Conservation (phyloP, 2,888 invertebrate species). For the Drosophila aldrichi region DNA sequence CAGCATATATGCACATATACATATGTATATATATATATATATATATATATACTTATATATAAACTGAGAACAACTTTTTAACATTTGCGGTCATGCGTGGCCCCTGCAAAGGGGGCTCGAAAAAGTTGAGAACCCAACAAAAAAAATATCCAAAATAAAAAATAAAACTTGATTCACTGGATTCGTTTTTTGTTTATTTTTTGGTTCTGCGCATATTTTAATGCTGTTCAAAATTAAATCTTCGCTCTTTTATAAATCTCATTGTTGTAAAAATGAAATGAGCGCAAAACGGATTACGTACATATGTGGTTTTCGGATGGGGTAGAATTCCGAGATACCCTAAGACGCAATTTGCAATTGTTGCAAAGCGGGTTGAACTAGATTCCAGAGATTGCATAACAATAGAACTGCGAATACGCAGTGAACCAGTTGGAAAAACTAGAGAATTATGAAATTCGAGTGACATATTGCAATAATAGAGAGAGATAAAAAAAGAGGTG, state of each 20-base stretch:
- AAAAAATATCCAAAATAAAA: conserved; percentile 6
- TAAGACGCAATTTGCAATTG: conserved; percentile 14
- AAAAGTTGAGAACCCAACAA: conserved; percentile 26
- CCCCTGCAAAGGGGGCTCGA: conserved; percentile 29
- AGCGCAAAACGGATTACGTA: conserved; percentile 33
- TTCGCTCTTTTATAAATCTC: conserved; percentile 33
- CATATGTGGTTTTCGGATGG: conserved; percentile 8
- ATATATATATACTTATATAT: not conserved
- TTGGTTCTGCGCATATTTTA: conserved; percentile 37
- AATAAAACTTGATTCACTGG: conserved; percentile 60
- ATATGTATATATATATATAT: conserved; percentile 13
- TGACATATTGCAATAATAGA: not conserved
- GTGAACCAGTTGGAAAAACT: conserved; percentile 7
- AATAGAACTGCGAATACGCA: not conserved
- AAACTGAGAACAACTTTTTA: conserved; percentile 46
- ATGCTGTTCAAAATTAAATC: conserved; percentile 57
- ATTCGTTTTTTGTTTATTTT: conserved; percentile 31
- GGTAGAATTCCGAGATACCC: conserved; percentile 17
- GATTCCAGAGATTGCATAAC: conserved; percentile 5
- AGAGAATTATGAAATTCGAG: conserved; percentile 1
- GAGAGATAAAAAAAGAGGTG: not conserved
- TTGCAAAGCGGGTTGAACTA: conserved; percentile 32
- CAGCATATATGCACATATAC: conserved; percentile 22
- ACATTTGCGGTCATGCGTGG: conserved; percentile 74
- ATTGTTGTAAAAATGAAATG: conserved; percentile 45